Evolutionary conservation across 2,113 vertebrate species (phyloP), one percentile per base, ranked within the genome.

Genomic region (Cephalopterus ornatus): DNA sequence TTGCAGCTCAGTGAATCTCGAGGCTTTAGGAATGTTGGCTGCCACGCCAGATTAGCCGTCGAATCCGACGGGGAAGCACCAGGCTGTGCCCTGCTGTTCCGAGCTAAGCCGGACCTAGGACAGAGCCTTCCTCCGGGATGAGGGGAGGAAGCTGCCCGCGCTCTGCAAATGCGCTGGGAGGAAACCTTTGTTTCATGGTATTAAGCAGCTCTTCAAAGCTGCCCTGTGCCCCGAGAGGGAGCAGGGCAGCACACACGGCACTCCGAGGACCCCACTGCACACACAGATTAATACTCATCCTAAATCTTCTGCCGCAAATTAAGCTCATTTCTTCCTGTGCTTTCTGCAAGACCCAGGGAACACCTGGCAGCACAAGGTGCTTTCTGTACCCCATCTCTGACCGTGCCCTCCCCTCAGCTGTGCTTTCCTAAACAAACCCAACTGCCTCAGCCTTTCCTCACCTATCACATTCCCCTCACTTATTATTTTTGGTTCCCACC

Each of bases 131-230:
- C 70, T 14, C 14, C 19, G 39, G 80, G 44, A 21, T 16, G 30
- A 37, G 5, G 0, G 47, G n/a, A 35, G 24, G 41, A 33, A 66
- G 71, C 49, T 27, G 72, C 55, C n/a, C 14, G 41, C 33, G 5
- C 23, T 55, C 8, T 2, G 76, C 16, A 12, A 16, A 19, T 0
- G 11, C 32, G 8, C 41, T 6, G 37, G 0, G 28, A 23, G 37
- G 62, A 2, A 32, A 35, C 41, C 5, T 42, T 66, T 33, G 12
- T 11, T 56, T 11, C 32, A 0, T 4, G 22, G 20, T 15, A 8
- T 2, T 4, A 5, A 33, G 18, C 14, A 27, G 52, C 70, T 55
- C 56, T 8, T 4, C 2, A 7, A 58, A 74, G 47, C 66, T 30
- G 47, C 8, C 41, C 73, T 6, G 9, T 5, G 46, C 61, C n/a